A percentile compares a stretch with the other conserved stretches of the same genome.
Conservation (phyloP, 2,888 invertebrate species). For the Dorcus parallelipipedus region DNA sequence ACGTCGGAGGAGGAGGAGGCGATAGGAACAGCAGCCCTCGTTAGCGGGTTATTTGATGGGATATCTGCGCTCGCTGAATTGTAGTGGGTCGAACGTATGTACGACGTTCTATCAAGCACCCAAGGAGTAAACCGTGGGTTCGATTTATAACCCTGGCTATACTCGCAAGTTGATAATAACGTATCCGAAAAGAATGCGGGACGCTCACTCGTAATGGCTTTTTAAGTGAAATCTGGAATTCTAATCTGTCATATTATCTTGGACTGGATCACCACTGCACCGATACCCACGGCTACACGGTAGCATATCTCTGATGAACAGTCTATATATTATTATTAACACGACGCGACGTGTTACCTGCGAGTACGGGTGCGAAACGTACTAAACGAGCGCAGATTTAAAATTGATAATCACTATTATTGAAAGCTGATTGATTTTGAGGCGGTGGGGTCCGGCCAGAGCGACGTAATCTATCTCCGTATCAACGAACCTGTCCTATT, state of each 20-base stretch:
- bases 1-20: constrained; percentile 6
- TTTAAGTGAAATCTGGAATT: constrained; percentile 43
- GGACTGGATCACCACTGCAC: not conserved
- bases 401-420: constrained; percentile 34
- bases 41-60: constrained; percentile 15
- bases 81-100: constrained; percentile 16
- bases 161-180: constrained; percentile 33
- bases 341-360: constrained; percentile 18
- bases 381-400: constrained; percentile 26
- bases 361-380: constrained; percentile 27
- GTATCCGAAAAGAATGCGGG: constrained; percentile 33
- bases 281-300: constrained; percentile 26
- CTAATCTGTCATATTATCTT: constrained; percentile 35
- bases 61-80: constrained; percentile 16
- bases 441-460: constrained; percentile 13
- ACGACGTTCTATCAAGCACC: too few relatives aligned
- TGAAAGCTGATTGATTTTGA: constrained; percentile 31
- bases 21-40: constrained; percentile 16
- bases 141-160: constrained; percentile 36
- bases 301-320: constrained; percentile 38
- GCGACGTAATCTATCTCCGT: too few relatives aligned
- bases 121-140: constrained; percentile 11
- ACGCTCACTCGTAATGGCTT: constrained; percentile 39
- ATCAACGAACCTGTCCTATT: constrained; percentile 31
- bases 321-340: constrained; percentile 34